Conservation (phyloP, 2,113 vertebrate genomes). For the Xyrauchen texanus region DNA sequence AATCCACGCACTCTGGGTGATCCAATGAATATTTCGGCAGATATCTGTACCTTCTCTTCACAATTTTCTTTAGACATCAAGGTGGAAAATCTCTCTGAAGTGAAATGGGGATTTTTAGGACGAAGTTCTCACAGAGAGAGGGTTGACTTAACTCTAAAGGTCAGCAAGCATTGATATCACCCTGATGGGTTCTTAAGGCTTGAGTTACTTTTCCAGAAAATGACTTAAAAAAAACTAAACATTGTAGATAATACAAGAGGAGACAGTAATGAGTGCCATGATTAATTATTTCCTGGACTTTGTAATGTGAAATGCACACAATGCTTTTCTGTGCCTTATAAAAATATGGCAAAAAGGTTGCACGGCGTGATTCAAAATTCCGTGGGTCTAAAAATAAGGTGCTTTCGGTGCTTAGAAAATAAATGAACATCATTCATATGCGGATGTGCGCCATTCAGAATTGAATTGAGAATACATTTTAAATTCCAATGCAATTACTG, state of each 20-base stretch:
- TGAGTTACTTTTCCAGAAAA: not conserved
- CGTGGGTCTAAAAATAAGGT: slow-evolving; percentile 10
- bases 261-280: not conserved
- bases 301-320: slow-evolving; percentile 10
- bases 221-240: slow-evolving; percentile 4
- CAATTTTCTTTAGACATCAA: slow-evolving; percentile 6
- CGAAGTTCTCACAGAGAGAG: not conserved
- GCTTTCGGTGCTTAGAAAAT: not conserved
- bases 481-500: too few relatives aligned
- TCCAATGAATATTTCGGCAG: slow-evolving; percentile 22
- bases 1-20: slow-evolving; percentile 15
- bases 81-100: slow-evolving; percentile 1
- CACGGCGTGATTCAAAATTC: not conserved
- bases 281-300: slow-evolving; percentile 6
- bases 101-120: not conserved
- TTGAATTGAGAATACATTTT: too few relatives aligned
- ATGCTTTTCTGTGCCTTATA: not conserved
- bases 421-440: slow-evolving; percentile 22
- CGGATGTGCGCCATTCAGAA: not conserved
- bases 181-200: not conserved
- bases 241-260: not conserved
- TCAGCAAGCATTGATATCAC: not conserved
- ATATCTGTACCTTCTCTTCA: slow-evolving; percentile 3
- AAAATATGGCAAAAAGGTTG: slow-evolving; percentile 12
- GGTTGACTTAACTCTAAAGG: not conserved